Evolutionary conservation across 23 tunicate genomes (phyloP), one percentile per base, ranked within the genome.

Genomic region (Ciona savignyi): DNA sequence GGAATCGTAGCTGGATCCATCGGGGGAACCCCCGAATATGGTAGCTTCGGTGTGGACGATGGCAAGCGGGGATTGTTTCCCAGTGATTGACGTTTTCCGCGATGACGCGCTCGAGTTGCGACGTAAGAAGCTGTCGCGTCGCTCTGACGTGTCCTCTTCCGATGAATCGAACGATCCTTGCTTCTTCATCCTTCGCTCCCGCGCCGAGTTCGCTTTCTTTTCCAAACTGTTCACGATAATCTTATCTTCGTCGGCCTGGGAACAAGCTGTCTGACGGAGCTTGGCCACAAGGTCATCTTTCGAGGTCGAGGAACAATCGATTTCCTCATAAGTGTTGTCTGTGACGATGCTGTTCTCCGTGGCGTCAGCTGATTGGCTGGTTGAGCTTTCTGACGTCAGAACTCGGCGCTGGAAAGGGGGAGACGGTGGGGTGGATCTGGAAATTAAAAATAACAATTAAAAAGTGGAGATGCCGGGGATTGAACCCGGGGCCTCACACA

Each of bases 191-290:
- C 34, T 29, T 68, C 70, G 62, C 62, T 70, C 35, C 23, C 77
- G 73, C 2, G 84, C 84, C 26, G n/a, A 70, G 11, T 62, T 32
- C 1, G 84, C 84, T 34, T 79, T 61, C 20, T 60, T 79, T 9
- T 60, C 51, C 1, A 79, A 67, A 11, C 49, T 60, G 49, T 35
- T 42, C 56, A 42, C 56, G 15, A 79, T 63, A 32, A 79, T 23
- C 23, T 51, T 61, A 1, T 70, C 65, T 20, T 72, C 77, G 22
- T 72, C 73, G 1, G 49, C 4, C 34, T 69, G 73, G 1, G 51
- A 4, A 22, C 24, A 27, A 2, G 24, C 51, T 21, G 32, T 30
- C 15, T 19, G 6, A 6, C 15, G 56, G 11, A 42, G 56, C 56
- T 42, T 42, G 11, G 9, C 15, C 11, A 42, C 56, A 15, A 9